These are phyloP conservation scores for Pachycephus smyrnensis DNA, from an alignment of 2,888 invertebrate genomes.

Conservation along the genomic window DNA sequence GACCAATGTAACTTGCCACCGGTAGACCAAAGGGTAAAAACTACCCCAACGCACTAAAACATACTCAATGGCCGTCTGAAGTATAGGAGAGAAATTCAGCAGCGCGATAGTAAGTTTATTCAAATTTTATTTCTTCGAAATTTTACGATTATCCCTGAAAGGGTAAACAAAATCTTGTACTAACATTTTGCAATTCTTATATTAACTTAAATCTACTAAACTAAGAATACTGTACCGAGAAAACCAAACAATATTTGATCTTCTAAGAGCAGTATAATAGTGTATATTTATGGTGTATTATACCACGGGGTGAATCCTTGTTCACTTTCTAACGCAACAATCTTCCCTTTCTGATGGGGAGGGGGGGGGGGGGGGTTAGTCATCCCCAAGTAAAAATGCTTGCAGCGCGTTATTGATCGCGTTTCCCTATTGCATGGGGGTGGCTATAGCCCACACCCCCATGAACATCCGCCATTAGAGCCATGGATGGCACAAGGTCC, in stretches of 20 bases:
- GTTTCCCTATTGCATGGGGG: conserved; percentile 55
- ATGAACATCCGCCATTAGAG: conserved; percentile 46
- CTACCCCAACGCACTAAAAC: neutral
- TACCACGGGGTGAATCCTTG: neutral
- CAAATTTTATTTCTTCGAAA: neutral
- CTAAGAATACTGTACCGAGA: neutral
- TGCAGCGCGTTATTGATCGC: conserved; percentile 53
- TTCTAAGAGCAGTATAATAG: neutral
- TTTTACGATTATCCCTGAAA: neutral
- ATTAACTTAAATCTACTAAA: neutral
- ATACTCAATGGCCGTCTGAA: neutral
- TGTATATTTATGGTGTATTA: neutral
- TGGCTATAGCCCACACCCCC: conserved; percentile 40
- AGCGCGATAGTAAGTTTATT: neutral
- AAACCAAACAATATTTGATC: neutral
- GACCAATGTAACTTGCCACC: neutral
- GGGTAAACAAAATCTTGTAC: too few relatives aligned
- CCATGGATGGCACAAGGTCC: conserved; percentile 32
- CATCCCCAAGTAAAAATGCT: neutral
- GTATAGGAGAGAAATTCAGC: neutral
- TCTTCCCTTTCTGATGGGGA: neutral
- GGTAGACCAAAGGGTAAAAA: neutral
- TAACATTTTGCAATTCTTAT: too few relatives aligned
- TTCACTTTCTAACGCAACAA: neutral
- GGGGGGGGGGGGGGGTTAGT: neutral